Percentiles rank a stretch among this genome's conserved stretches.
These are phyloP conservation scores for Lithophane leautieri DNA, from an alignment of 2,888 invertebrate genomes.

Conservation along the genomic window DNA sequence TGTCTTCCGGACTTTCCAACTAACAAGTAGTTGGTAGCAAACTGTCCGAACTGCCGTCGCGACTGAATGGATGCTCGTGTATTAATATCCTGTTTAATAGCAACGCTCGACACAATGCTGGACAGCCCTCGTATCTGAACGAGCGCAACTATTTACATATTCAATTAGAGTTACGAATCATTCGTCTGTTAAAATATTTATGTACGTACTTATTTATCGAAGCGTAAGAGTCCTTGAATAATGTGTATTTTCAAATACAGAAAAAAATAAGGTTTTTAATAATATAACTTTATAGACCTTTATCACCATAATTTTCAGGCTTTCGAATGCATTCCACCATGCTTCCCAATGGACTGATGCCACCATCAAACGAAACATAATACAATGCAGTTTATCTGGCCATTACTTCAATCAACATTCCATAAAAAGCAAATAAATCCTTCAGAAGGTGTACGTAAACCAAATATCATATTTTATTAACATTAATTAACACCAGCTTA, in stretches of 20 bases:
- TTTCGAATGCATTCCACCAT: not conserved
- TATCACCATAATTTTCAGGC: not conserved
- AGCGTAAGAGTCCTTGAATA: not conserved
- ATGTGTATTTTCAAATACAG: not conserved
- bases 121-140: conserved; percentile 34
- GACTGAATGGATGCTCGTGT: conserved; percentile 58
- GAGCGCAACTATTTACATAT: conserved; percentile 29
- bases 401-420: conserved; percentile 24
- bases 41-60: conserved; percentile 65
- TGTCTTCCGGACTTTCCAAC: conserved; percentile 70
- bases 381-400: not conserved
- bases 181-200: conserved; percentile 25
- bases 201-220: conserved; percentile 12
- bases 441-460: conserved; percentile 3
- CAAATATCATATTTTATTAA: conserved; percentile 50
- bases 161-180: conserved; percentile 30
- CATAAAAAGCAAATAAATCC: conserved; percentile 27
- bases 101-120: conserved; percentile 34
- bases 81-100: conserved; percentile 55
- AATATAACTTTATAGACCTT: not conserved
- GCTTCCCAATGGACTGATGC: not conserved
- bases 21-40: conserved; percentile 61
- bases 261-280: not conserved
- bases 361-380: not conserved
- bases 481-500: conserved; percentile 55